These are phyloP conservation scores for Drosophila pseudoananassae DNA, from an alignment of 1,140 invertebrate species.

Conservation along the genomic window DNA sequence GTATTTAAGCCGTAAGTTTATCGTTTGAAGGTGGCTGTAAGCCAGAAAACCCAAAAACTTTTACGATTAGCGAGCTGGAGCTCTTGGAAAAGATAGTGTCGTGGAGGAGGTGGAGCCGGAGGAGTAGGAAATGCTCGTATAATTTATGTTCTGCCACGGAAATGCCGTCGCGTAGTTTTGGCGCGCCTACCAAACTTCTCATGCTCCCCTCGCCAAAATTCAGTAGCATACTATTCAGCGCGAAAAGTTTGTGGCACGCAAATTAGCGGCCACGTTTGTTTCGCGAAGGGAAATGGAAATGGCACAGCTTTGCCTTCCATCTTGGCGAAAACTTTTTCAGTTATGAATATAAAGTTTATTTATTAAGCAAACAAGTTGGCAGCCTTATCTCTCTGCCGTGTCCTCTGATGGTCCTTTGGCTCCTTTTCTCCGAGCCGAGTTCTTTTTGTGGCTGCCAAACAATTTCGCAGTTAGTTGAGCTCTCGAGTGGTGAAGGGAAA, in stretches of 20 bases:
- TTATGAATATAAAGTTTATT: slow-evolving; percentile 83
- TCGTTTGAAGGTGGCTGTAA: slow-evolving; percentile 59
- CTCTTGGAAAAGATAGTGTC: slow-evolving; percentile 43
- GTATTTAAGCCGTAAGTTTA: slow-evolving; percentile 58
- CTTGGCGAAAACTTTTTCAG: slow-evolving; percentile 70
- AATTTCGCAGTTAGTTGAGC: slow-evolving; percentile 59
- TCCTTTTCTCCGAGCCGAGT: slow-evolving; percentile 24
- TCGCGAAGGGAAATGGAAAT: slow-evolving; percentile 34
- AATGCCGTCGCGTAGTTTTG: slow-evolving; percentile 68
- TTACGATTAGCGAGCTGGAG: slow-evolving; percentile 61
- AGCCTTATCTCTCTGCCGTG: slow-evolving; percentile 69
- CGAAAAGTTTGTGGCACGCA: slow-evolving; percentile 69
- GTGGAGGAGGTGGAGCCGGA: slow-evolving; percentile 12
- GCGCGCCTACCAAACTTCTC: slow-evolving; percentile 18
- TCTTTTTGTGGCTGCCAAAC: slow-evolving; percentile 61
- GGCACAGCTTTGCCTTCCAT: not conserved
- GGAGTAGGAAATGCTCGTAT: slow-evolving; percentile 65
- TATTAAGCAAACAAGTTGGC: slow-evolving; percentile 81
- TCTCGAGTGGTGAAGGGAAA: slow-evolving; percentile 18
- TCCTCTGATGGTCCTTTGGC: slow-evolving; percentile 40
- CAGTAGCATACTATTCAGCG: slow-evolving; percentile 69
- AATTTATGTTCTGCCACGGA: slow-evolving; percentile 78
- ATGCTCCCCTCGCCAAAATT: slow-evolving; percentile 14
- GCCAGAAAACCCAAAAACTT: slow-evolving; percentile 51
- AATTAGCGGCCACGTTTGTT: slow-evolving; percentile 79